Evolutionary conservation across 2,888 invertebrate genomes (phyloP).

Genomic region (Oeneis ivallda): DNA sequence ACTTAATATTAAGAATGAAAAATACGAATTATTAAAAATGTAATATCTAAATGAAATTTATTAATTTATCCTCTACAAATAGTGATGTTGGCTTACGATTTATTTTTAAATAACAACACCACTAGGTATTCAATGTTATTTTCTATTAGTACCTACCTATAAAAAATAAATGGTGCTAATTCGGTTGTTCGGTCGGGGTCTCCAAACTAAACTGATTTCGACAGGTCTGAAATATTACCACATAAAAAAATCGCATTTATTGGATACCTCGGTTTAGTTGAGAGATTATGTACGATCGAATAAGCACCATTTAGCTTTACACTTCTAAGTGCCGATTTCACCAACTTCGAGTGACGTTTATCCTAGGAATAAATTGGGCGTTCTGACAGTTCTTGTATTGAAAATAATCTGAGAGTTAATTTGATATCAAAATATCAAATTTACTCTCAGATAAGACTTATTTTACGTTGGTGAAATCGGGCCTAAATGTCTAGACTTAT

Average conservation of each 20-base stretch:
- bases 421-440: too few relatives aligned
- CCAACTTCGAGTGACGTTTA: too few relatives aligned
- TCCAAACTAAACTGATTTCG: conserved; percentile 1
- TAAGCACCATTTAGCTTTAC: conserved; percentile 18
- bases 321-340: too few relatives aligned
- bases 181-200: too few relatives aligned
- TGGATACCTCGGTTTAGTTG: too few relatives aligned
- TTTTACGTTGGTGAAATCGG: too few relatives aligned
- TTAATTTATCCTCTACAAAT: conserved; percentile 27
- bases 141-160: conserved; percentile 13
- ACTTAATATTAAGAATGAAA: conserved; percentile 27
- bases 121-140: conserved; percentile 16
- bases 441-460: too few relatives aligned
- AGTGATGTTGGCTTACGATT: conserved; percentile 12
- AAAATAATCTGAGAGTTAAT: too few relatives aligned
- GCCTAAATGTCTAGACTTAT: conserved; percentile 26
- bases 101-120: conserved; percentile 16
- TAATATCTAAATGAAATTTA: conserved; percentile 31
- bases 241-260: too few relatives aligned
- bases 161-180: not conserved
- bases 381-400: too few relatives aligned
- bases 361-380: too few relatives aligned
- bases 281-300: not conserved
- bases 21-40: conserved; percentile 36
- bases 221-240: too few relatives aligned